These are phyloP conservation scores for Anser cygnoides DNA, from an alignment of 2,113 vertebrate species.

Conservation along the genomic window DNA sequence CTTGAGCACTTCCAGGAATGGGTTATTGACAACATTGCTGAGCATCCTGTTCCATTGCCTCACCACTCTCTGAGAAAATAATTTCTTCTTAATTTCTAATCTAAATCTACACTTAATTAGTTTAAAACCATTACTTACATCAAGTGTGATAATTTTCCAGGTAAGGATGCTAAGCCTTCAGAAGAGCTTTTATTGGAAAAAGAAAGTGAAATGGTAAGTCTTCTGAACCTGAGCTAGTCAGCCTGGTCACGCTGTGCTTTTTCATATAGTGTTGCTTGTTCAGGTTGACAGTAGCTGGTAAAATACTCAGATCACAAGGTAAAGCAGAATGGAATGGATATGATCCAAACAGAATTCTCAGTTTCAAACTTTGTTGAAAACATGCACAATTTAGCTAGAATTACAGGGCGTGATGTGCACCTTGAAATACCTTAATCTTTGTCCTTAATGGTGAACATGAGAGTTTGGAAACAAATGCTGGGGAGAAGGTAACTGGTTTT, in stretches of 20 bases:
- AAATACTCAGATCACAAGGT: neutral
- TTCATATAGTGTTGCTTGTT: neutral
- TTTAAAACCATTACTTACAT: neutral
- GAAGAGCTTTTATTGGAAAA: constrained; percentile 75
- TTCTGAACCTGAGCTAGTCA: neutral
- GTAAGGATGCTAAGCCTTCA: constrained; percentile 61
- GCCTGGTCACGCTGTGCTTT: neutral
- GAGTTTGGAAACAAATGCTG: neutral
- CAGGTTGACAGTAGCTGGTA: too few species aligned
- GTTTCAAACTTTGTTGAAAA: neutral
- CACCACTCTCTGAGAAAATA: neutral
- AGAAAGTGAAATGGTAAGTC: constrained; percentile 71
- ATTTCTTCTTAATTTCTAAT: neutral
- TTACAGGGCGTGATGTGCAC: neutral
- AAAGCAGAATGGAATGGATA: neutral
- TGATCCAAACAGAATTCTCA: neutral
- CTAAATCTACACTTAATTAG: neutral
- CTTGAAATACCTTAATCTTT: neutral
- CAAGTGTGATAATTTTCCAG: constrained; percentile 69
- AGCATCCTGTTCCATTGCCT: neutral
- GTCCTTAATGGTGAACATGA: neutral
- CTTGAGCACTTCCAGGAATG: neutral
- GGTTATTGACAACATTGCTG: neutral
- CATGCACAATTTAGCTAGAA: neutral
- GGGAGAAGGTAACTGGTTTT: neutral